Base-by-base conservation (phyloP, 2,888 invertebrate genomes). In the Maniola hyperantus region DNA sequence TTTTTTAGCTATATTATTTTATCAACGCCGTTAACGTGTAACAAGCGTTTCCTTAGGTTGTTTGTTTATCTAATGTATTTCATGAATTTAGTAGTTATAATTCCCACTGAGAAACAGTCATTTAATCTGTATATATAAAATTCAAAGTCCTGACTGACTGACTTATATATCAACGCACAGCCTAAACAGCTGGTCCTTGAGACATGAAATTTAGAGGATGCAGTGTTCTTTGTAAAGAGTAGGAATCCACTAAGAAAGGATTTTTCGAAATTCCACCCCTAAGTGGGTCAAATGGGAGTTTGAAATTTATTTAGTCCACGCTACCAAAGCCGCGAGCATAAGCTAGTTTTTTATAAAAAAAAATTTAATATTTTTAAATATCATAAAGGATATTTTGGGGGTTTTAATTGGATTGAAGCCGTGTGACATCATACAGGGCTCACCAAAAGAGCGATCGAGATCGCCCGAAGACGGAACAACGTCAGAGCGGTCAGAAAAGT, bases 381-480 rank as follows among this genome's bases (percentile, higher is more conserved):
- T 42, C 15, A 6, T n/a, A 11, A 39, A 20, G 15, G 13, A 42
- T 51, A 26, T 36, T 26, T 50, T 36, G 15, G 18, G 18, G 33
- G 50, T 18, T 58, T 36, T 44, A 60, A 50, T 63, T 65, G 51
- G 50, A 66, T 63, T 66, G 50, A 66, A 60, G 50, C 50, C 59
- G 51, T 75, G 64, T 74, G 67, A 74, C 68, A 77, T 76, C 82
- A 79, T 77, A 75, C 89, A 89, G 91, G 87, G 76, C 57, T 68
- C 80, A 68, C 70, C 77, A 72, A 87, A 83, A 82, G 83, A 85
- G 72, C 78, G 82, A 34, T 77, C 85, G 75, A 76, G 79, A 76
- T 85, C 89, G 73, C 84, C 89, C 60, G 85, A 84, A 72, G 78
- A 76, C 72, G 77, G 77, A 69, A 81, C 81, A 26, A 73, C 77